phyloP scores from a whole-genome alignment of 2,888 invertebrate species.

The Synanthedon vespiformis region DNA sequence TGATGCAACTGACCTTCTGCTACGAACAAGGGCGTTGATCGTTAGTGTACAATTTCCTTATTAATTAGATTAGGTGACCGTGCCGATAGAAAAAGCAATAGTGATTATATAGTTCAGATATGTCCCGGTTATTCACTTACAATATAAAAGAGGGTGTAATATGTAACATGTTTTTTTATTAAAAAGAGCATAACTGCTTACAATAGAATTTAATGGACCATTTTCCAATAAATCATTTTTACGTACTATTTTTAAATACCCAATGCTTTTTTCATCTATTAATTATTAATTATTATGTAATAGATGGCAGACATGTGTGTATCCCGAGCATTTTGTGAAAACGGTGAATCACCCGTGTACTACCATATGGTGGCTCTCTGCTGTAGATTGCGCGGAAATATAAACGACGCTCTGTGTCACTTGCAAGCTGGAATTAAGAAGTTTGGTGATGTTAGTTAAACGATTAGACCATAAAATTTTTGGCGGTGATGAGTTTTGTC shows the following conservation, averaged over 20 bases:
- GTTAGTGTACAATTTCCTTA: slow-evolving; percentile 18
- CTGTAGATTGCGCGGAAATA: slow-evolving; percentile 38
- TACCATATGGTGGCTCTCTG: slow-evolving; percentile 44
- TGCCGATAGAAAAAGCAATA: no score
- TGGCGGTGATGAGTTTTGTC: no score
- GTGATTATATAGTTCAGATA: no score
- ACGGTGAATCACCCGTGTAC: slow-evolving; percentile 35
- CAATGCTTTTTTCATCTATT: no score
- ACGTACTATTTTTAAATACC: no score
- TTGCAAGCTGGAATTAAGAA: slow-evolving; percentile 27
- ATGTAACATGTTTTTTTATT: no score
- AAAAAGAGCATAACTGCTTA: no score
- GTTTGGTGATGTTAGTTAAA: slow-evolving; percentile 39
- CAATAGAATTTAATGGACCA: no score
- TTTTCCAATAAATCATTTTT: no score
- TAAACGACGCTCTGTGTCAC: slow-evolving; percentile 39
- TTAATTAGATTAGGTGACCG: not conserved
- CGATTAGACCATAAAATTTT: not conserved
- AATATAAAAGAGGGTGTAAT: no score
- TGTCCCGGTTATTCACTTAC: no score
- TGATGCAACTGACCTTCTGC: slow-evolving; percentile 47
- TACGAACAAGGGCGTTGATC: slow-evolving; percentile 39
- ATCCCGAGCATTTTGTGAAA: slow-evolving; percentile 27
- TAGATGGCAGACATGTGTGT: slow-evolving; percentile 52
- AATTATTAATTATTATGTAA: no score